Conservation (phyloP, 1,140 invertebrate species). For the Nasonia giraulti region DNA sequence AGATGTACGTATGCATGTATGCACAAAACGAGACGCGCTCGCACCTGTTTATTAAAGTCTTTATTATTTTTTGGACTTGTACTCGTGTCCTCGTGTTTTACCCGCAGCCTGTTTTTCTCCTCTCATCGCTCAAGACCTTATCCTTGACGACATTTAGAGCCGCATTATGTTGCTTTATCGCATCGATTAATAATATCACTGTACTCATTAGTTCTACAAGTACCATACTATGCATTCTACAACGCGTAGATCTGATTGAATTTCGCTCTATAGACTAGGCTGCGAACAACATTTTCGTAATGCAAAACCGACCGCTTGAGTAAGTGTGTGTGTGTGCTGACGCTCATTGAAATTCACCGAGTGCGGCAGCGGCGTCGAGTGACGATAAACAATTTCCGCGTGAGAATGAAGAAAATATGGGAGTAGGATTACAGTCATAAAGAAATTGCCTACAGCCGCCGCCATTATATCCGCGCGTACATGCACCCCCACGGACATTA, state of each 20-base stretch:
- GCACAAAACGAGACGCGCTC: background rate
- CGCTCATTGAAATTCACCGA: background rate
- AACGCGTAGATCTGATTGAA: too few relatives aligned
- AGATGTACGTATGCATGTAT: slow-evolving; percentile 12
- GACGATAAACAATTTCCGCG: slow-evolving; percentile 21
- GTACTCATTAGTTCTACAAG: slow-evolving; percentile 13
- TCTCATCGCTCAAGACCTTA: slow-evolving; percentile 14
- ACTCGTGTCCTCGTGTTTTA: background rate
- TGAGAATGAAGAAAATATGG: slow-evolving; percentile 18
- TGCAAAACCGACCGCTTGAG: background rate
- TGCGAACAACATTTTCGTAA: too few relatives aligned
- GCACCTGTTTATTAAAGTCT: slow-evolving; percentile 46
- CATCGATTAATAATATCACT: slow-evolving; percentile 19
- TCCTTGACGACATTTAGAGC: slow-evolving; percentile 9
- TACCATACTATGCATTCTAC: too few relatives aligned
- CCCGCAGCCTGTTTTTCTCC: background rate
- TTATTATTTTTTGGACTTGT: slow-evolving; percentile 28
- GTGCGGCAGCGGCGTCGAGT: background rate
- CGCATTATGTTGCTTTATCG: slow-evolving; percentile 27
- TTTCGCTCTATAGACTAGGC: too few relatives aligned
- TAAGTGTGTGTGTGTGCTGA: background rate
- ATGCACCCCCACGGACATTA: background rate
- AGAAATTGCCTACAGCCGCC: background rate
- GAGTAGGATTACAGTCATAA: slow-evolving; percentile 38
- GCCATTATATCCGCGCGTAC: background rate